Percentiles rank a stretch among this genome's conserved stretches.
phyloP scores from a whole-genome alignment of 1,140 invertebrate genomes.

The Pygmarrhopalites habei region DNA sequence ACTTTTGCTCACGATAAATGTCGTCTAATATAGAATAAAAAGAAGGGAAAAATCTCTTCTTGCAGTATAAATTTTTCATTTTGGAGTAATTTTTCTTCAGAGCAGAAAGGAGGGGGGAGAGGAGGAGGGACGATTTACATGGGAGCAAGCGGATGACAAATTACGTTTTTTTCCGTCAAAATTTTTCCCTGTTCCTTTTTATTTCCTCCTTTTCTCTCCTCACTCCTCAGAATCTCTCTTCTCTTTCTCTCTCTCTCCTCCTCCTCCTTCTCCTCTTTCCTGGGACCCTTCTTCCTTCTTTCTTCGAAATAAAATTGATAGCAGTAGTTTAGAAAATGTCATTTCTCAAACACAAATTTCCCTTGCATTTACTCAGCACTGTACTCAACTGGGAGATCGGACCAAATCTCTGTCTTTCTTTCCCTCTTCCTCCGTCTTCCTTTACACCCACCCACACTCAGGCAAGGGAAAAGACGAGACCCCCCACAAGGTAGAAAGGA shows the following conservation, averaged over 20 bases:
- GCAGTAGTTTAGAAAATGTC: conserved; percentile 25
- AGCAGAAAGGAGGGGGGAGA: conserved; percentile 9
- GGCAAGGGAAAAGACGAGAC: too few species aligned
- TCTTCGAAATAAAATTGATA: conserved; percentile 28
- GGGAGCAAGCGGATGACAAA: conserved; percentile 27
- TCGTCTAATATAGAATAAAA: conserved; percentile 34
- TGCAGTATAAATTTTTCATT: conserved; percentile 38
- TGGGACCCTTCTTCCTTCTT: conserved; percentile 3
- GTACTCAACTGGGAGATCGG: conserved; percentile 5
- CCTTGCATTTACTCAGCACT: conserved; percentile 19
- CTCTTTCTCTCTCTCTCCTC: neutral
- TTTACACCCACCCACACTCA: too few species aligned
- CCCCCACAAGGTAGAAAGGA: too few species aligned
- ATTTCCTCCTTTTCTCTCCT: conserved; percentile 2
- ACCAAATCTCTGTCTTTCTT: conserved; percentile 1
- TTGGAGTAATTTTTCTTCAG: conserved; percentile 37
- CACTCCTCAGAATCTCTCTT: neutral
- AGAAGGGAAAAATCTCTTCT: conserved; percentile 25
- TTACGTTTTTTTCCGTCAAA: conserved; percentile 29
- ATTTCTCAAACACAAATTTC: conserved; percentile 13
- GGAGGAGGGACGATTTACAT: conserved; percentile 30
- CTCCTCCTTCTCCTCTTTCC: neutral
- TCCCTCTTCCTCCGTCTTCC: too few species aligned
- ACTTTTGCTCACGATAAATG: conserved; percentile 27
- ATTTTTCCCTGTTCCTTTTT: conserved; percentile 4